Evolutionary conservation across 92 coral and sea anemone species (phyloP), one percentile per base, ranked within the genome.

Genomic region (Actinostola sp.): DNA sequence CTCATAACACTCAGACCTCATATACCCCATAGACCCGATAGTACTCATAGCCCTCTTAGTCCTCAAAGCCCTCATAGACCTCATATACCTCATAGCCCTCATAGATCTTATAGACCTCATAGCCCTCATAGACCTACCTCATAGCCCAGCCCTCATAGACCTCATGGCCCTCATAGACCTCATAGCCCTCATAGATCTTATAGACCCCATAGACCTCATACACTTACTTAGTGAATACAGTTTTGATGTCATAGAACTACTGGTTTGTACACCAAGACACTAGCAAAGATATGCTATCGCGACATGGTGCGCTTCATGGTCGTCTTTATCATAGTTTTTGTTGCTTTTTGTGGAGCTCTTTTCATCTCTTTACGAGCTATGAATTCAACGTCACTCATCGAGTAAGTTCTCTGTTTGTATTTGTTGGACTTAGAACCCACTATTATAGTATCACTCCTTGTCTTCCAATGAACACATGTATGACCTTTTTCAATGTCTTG

Each of bases 201-300:
- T n/a, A n/a, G n/a, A n/a, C 14, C 45, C 7, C 45, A 7, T 39
- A 39, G 14, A 39, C 14, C 45, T 39, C 7, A 14, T 39, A 39
- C n/a, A n/a, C n/a, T 39, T 39, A 39, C 14, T 19, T 63, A 28
- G 19, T 44, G 29, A 21, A 16, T 29, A 55, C 26, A 5, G 2
- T 52, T 36, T 60, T 31, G 66, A 42, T 20, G 8, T 45, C 53
- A 63, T 28, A 92, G 97, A 67, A 89, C 95, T 4, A 85, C 95
- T 19, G 97, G 97, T 29, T 68, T 92, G 24, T 92, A 92, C 82
- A 89, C 97, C 42, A 92, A 89, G 83, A 92, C 97, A 8, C 83
- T 92, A 10, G 97, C 97, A 43, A 92, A 92, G 82, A 89, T 92
- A 11, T 84, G 86, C 34, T 92, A 92, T 65, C 94, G 92, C 3